Evolutionary conservation across 92 coral and sea anemone genomes (phyloP).

Genomic region (Umimayanthus kanabou): DNA sequence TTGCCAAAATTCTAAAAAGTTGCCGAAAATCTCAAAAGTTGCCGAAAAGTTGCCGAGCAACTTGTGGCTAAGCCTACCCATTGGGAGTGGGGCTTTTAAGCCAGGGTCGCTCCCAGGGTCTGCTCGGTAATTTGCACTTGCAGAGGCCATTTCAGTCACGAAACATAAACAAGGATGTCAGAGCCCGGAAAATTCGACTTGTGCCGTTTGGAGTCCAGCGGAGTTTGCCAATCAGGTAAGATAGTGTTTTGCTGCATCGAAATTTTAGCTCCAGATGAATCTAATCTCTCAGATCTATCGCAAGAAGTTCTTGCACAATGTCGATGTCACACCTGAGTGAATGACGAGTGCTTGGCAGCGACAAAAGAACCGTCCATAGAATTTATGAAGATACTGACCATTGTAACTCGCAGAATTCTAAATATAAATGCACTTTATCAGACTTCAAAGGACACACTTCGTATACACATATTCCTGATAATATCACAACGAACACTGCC

Average conservation of each 20-base stretch:
- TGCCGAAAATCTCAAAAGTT: no score
- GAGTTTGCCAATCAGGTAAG: conserved; percentile 8
- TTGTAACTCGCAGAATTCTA: no score
- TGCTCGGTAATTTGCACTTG: background rate
- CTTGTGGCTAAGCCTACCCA: no score
- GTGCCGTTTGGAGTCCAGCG: conserved; percentile 24
- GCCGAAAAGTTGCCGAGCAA: no score
- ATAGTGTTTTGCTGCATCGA: background rate
- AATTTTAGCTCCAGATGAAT: background rate
- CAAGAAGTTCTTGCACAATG: background rate
- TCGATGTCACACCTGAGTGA: background rate
- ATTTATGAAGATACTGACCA: no score
- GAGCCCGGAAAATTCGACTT: conserved; percentile 11
- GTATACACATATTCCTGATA: no score
- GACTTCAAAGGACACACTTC: no score
- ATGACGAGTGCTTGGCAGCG: background rate
- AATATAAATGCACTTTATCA: no score
- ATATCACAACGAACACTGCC: no score
- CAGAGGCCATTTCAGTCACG: background rate
- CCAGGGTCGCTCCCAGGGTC: background rate
- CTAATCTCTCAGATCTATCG: background rate
- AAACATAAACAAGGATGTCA: conserved; percentile 8
- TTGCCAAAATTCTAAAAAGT: no score
- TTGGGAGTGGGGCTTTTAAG: no score
- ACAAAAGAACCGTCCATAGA: background rate